phyloP scores from a whole-genome alignment of 1,140 invertebrate species.

The Mya arenaria region DNA sequence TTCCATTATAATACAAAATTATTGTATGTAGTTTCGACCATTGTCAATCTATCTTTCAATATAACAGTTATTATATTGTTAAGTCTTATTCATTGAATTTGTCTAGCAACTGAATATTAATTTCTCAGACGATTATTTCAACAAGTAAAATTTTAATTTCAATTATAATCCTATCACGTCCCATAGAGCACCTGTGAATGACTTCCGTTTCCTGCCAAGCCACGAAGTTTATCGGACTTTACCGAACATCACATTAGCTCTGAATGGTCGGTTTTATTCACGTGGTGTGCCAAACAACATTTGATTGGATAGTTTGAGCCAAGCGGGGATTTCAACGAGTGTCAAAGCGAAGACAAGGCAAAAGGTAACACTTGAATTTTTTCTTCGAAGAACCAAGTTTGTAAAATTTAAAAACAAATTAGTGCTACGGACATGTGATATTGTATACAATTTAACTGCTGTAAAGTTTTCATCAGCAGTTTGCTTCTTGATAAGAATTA shows the following conservation, averaged over 20 bases:
- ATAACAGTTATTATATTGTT: no score
- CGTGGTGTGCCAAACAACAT: slow-evolving; percentile 56
- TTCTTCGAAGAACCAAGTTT: slow-evolving; percentile 28
- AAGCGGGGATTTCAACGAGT: slow-evolving; percentile 75
- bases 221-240: background rate
- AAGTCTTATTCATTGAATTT: no score
- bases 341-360: slow-evolving; percentile 42
- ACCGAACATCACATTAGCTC: background rate
- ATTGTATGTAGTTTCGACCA: no score
- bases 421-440: background rate
- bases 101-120: no score
- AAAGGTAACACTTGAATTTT: slow-evolving; percentile 55
- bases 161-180: no score
- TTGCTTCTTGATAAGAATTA: no score
- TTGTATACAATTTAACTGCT: background rate
- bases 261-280: slow-evolving; percentile 59
- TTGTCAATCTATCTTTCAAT: no score
- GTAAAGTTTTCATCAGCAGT: background rate
- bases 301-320: slow-evolving; percentile 67
- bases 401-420: no score
- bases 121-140: no score
- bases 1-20: no score
- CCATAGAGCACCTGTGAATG: no score
- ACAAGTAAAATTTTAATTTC: no score
- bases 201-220: slow-evolving; percentile 4